Evolutionary conservation across 2,113 vertebrate genomes (phyloP), one percentile per base, ranked within the genome.

Genomic region (Neoarius graeffei): DNA sequence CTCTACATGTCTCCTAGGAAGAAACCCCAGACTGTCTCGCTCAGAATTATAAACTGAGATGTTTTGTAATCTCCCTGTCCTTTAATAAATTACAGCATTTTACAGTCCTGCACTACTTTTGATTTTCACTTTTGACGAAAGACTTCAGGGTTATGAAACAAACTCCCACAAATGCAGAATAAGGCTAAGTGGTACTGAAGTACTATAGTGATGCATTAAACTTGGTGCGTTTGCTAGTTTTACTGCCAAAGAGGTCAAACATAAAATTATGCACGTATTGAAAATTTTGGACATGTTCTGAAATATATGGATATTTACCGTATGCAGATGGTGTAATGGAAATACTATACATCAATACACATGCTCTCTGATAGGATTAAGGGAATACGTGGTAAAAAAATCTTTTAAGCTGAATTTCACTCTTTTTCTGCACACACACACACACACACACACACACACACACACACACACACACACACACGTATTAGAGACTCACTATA

Each of bases 151-250:
- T 93, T 91, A 92, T 54, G 79, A 91, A 93, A 92, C 92, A 83
- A 73, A 87, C 91, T 87, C 91, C 90, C 85, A 90, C 92, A 89
- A 88, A 91, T 10, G 85, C 89, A 89, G 88, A 92, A 50, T 84
- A 71, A 20, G 74, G 83, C 67, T 30, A 86, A 89, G 86, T 73
- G 59, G 66, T 84, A 64, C 69, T 64, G 17, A 74, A 77, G 64
- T 83, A 71, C 54, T 20, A 48, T n/a, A 84, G 74, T 59, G 50
- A 88, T 84, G 81, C 48, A 88, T 83, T 52, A 86, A 81, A 84
- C 59, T 30, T 8, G 1, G 48, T 52, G 81, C 81, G 62, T 85
- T 87, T 80, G 25, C 62, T 52, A 69, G 30, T 67, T 11, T 4
- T 56, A 20, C 50, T 48, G 82, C 9, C 5, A 42, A 48, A 88